phyloP scores from a whole-genome alignment of 2,797 vertebrate genomes.

The Poecilia gillii region DNA sequence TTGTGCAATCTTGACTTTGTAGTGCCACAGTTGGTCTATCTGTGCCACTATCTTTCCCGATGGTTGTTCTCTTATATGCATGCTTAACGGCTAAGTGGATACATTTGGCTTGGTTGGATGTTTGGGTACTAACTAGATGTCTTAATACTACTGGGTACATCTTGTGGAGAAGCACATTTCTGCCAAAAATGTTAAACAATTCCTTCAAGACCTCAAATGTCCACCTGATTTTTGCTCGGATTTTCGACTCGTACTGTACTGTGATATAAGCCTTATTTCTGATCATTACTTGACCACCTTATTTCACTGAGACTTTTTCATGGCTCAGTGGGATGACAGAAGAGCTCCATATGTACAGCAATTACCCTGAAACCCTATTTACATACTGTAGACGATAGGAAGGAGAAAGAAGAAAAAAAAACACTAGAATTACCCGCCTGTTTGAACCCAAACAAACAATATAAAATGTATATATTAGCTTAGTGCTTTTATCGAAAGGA shows the following conservation, averaged over 20 bases:
- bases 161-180: slow-evolving; percentile 4
- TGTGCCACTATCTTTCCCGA: not conserved
- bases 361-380: slow-evolving; percentile 51
- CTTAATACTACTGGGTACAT: not conserved
- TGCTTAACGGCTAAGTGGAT: not conserved
- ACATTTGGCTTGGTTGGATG: not conserved
- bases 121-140: not conserved
- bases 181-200: slow-evolving; percentile 13
- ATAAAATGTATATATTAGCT: slow-evolving; percentile 73
- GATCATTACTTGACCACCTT: slow-evolving; percentile 57
- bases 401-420: not conserved
- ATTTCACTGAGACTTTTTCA: slow-evolving; percentile 50
- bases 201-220: slow-evolving; percentile 36
- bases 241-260: slow-evolving; percentile 56
- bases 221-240: slow-evolving; percentile 19
- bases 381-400: slow-evolving; percentile 54
- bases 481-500: slow-evolving; percentile 61
- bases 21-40: not conserved
- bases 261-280: slow-evolving; percentile 67
- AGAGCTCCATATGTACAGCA: slow-evolving; percentile 53
- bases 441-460: slow-evolving; percentile 39
- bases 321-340: slow-evolving; percentile 50
- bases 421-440: slow-evolving; percentile 59
- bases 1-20: not conserved
- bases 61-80: not conserved